phyloP scores from a whole-genome alignment of 2,113 vertebrate species.

The Mellivora capensis region DNA sequence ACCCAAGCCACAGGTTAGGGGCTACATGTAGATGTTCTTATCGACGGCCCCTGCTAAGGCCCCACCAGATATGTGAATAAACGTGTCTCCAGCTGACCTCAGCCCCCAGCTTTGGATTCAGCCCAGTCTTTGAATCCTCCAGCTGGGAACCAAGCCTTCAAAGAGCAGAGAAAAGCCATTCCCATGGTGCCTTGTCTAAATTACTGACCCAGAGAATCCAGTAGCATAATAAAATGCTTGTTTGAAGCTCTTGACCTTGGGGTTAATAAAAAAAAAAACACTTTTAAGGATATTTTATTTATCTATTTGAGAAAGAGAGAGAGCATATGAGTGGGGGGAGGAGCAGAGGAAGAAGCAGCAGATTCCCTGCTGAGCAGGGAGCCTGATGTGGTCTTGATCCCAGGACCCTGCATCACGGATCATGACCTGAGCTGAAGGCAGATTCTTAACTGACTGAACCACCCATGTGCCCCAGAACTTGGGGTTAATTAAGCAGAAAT shows the following conservation, averaged over 20 bases:
- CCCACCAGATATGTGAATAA: background rate
- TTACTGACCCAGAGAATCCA: background rate
- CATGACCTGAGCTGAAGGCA: background rate
- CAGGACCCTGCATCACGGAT: background rate
- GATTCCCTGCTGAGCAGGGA: background rate
- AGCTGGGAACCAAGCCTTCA: background rate
- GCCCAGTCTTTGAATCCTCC: background rate
- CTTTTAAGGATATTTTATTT: background rate
- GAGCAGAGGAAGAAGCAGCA: background rate
- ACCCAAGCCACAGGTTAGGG: background rate
- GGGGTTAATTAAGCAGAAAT: background rate
- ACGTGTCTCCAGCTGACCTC: background rate
- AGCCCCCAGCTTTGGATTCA: background rate
- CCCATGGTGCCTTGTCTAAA: background rate
- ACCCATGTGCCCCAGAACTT: background rate
- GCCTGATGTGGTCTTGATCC: background rate
- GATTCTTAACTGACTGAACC: background rate
- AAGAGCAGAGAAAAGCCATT: background rate
- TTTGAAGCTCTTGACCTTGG: background rate
- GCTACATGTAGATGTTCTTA: too few species aligned
- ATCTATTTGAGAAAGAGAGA: background rate
- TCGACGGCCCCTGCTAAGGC: background rate
- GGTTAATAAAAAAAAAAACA: too few species aligned
- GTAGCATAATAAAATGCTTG: background rate
- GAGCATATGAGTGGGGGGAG: background rate